Base-by-base conservation (phyloP, 2,888 invertebrate genomes). In the Rutpela maculata region DNA sequence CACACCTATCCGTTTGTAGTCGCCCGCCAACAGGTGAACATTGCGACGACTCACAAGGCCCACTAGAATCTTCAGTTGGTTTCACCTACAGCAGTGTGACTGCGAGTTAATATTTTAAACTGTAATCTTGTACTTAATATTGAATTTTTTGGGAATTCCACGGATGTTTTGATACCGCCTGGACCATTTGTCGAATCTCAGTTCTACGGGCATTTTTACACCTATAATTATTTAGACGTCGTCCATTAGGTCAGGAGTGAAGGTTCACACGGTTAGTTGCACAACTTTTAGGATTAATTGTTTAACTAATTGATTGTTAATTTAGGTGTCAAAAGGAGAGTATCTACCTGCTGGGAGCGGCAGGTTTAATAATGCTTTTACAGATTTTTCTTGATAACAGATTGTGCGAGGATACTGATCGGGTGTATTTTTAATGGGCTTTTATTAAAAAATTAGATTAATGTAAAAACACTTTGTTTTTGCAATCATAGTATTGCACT, bases 61-160 rank as follows among this genome's bases (percentile, higher is more conserved):
- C 57, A 79, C 83, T 84, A 77, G 63, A 82, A 80, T 82, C 81
- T 85, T 77, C 76, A 71, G 83, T 84, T 83, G 82, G 82, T 85
- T 85, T 88, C 89, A 89, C 89, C 89, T 89, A 89, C 89, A 88
- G 88, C 89, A 85, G 82, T 85, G 88, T 85, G 83, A 86, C 84
- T 86, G 84, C 84, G 85, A 88, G 86, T 88, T 88, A 88, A 88
- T 88, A 88, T 88, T 88, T 88, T 86, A 88, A 87, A 87, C 87
- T 86, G 86, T 88, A 88, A 88, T 88, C 87, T 87, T 82, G 85
- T 85, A 85, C 85, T 86, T 86, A 84, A 86, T 87, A 87, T 85
- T 86, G 83, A 85, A 86, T 86, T 87, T 87, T 87, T 87, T 81
- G 84, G 82, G 84, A 86, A 85, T 86, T 84, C 85, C 81, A 82